Evolutionary conservation across 2,888 invertebrate genomes (phyloP).

Genomic region (Limenitis camilla): DNA sequence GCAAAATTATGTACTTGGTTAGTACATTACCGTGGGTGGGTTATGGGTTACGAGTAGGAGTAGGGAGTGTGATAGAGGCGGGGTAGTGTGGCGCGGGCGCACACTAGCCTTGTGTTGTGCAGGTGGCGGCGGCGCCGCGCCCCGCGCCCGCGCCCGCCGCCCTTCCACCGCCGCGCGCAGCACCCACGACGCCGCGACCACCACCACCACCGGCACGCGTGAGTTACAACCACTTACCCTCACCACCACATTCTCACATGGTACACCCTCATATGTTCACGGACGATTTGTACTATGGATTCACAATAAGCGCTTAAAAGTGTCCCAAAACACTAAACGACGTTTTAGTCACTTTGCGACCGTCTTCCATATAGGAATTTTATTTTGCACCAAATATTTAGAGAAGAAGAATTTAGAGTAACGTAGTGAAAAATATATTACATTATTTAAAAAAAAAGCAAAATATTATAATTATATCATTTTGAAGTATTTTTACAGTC

Average conservation of each 20-base stretch:
- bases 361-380: no score
- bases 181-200: slow-evolving; percentile 55
- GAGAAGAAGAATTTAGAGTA: no score
- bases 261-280: no score
- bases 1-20: not conserved
- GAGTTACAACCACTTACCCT: slow-evolving; percentile 38
- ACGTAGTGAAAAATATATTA: no score
- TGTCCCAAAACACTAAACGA: no score
- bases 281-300: no score
- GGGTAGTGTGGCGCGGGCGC: slow-evolving; percentile 22
- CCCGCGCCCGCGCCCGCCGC: slow-evolving; percentile 76
- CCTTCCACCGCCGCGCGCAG: slow-evolving; percentile 73
- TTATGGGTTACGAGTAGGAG: not conserved
- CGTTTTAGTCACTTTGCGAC: no score
- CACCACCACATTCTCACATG: slow-evolving; percentile 54
- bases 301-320: no score
- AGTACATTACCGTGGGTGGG: not conserved
- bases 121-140: slow-evolving; percentile 61
- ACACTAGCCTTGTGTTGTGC: slow-evolving; percentile 45
- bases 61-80: slow-evolving; percentile 20
- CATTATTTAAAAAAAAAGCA: no score
- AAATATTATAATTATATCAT: no score
- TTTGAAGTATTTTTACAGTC: no score
- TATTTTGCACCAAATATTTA: no score
- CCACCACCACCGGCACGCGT: slow-evolving; percentile 60